A percentile compares a stretch with the other conserved stretches of the same genome.
phyloP scores from a whole-genome alignment of 2,888 invertebrate species.

The Lamellibrachia satsuma region DNA sequence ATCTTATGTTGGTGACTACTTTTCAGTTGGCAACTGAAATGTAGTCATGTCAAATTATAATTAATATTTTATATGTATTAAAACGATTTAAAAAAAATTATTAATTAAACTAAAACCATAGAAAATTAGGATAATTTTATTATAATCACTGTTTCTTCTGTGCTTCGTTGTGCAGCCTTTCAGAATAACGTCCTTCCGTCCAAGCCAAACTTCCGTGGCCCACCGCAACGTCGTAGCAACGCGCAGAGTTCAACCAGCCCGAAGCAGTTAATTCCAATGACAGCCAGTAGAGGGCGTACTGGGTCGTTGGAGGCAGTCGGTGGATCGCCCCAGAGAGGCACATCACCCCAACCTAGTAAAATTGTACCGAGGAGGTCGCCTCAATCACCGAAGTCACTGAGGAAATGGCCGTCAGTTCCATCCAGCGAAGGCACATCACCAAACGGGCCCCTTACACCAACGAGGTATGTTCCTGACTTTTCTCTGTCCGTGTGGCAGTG shows the following conservation, averaged over 20 bases:
- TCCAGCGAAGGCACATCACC: constrained; percentile 7
- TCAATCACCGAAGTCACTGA: constrained; percentile 36
- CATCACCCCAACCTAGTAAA: constrained; percentile 31
- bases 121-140: neutral
- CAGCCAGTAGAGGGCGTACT: neutral
- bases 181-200: constrained; percentile 54
- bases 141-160: neutral
- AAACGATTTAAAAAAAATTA: neutral
- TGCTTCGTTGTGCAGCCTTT: constrained; percentile 21
- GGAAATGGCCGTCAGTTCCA: constrained; percentile 57
- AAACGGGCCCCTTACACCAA: constrained; percentile 36
- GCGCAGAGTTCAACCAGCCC: constrained; percentile 8
- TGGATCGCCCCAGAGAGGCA: constrained; percentile 30
- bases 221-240: constrained; percentile 20
- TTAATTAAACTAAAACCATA: neutral
- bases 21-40: no score
- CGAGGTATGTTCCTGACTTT: constrained; percentile 27
- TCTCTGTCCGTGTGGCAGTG: neutral
- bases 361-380: neutral
- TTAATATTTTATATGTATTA: no score
- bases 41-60: no score
- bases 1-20: no score
- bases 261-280: constrained; percentile 20
- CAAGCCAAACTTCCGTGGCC: constrained; percentile 44
- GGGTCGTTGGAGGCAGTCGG: constrained; percentile 28